Conservation (phyloP, 2,797 vertebrate species). For the Hypotaenidia philippensis region DNA sequence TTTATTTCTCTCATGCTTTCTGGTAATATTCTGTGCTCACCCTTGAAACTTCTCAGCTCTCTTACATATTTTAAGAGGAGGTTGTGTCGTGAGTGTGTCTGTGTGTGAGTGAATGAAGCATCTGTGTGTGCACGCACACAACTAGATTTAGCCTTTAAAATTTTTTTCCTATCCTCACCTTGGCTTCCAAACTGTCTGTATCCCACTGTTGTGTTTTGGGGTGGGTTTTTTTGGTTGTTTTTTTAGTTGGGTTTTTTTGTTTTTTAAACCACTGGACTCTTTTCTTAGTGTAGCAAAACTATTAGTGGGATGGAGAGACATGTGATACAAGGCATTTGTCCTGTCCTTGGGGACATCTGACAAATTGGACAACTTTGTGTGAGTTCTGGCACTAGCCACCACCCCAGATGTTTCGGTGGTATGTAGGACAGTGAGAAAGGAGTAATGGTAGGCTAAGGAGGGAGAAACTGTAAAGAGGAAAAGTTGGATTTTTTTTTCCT, state of each 20-base stretch:
- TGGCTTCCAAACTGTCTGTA: background rate
- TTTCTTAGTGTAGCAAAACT: background rate
- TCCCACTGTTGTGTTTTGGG: background rate
- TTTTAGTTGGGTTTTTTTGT: background rate
- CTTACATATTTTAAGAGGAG: background rate
- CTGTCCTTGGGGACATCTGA: background rate
- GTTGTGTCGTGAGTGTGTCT: background rate
- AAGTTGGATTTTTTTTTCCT: background rate
- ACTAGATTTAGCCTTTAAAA: background rate
- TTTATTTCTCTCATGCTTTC: conserved; percentile 42
- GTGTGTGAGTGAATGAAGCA: background rate
- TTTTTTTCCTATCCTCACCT: background rate
- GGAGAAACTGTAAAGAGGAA: conserved; percentile 9
- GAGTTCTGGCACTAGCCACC: conserved; percentile 1
- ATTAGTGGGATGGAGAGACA: background rate
- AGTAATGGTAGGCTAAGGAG: background rate
- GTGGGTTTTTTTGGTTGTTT: background rate
- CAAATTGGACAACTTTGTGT: background rate
- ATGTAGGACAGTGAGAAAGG: conserved; percentile 9
- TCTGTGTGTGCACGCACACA: background rate
- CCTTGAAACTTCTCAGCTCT: background rate
- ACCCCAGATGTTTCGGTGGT: conserved; percentile 43
- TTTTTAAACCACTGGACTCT: background rate
- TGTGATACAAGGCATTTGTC: background rate
- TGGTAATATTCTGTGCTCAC: background rate